Evolutionary conservation across 1,140 invertebrate species (phyloP).

Genomic region (Heliconius hewitsoni): DNA sequence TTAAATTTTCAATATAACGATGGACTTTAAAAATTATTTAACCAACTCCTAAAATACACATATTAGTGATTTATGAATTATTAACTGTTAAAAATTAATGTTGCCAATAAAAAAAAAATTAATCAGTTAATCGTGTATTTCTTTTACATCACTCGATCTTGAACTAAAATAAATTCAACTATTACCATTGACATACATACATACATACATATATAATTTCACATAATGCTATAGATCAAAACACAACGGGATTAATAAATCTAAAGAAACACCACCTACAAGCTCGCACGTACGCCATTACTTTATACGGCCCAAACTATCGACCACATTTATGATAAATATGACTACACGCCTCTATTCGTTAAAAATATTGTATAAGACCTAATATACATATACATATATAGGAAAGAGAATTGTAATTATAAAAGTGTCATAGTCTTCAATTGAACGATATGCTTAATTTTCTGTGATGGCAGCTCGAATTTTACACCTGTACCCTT

Average conservation of each 20-base stretch:
- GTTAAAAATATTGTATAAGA: slow-evolving; percentile 76
- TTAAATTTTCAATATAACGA: background rate
- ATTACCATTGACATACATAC: background rate
- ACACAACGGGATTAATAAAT: slow-evolving; percentile 15
- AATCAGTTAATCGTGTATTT: background rate
- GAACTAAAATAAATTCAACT: background rate
- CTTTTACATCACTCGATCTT: background rate
- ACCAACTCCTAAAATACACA: background rate
- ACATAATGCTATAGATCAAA: slow-evolving; percentile 1
- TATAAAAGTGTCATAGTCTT: slow-evolving; percentile 76
- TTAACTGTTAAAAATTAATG: no score
- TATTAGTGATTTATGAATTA: no score
- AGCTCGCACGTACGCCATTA: slow-evolving; percentile 45
- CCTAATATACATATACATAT: slow-evolving; percentile 61
- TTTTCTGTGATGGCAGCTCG: slow-evolving; percentile 75
- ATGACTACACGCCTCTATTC: slow-evolving; percentile 49
- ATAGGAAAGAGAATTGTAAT: slow-evolving; percentile 78
- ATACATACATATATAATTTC: slow-evolving; percentile 3
- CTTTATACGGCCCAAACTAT: slow-evolving; percentile 42
- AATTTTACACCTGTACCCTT: slow-evolving; percentile 44
- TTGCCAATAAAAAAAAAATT: no score
- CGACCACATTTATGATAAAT: slow-evolving; percentile 31
- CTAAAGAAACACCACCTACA: slow-evolving; percentile 44
- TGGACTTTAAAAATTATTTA: background rate
- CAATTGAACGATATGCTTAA: slow-evolving; percentile 78